Conservation (phyloP, 2,888 invertebrate species). For the Pheosia tremula region DNA sequence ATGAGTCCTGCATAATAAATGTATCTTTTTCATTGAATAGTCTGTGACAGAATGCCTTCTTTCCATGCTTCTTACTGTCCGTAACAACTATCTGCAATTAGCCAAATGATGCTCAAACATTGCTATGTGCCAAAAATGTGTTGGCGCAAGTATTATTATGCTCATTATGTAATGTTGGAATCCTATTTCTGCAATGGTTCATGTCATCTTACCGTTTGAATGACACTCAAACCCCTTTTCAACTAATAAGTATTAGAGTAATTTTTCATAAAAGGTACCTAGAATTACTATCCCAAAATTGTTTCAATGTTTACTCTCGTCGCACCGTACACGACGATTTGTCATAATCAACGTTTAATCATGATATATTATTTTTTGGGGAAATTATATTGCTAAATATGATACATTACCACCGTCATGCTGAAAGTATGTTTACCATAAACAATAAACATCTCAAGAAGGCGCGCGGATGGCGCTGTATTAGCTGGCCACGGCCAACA, state of each 20-base stretch:
- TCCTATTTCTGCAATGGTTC: not conserved
- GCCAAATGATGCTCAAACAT: too few species aligned
- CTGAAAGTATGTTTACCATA: not conserved
- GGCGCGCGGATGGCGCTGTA: not conserved
- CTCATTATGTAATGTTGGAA: conserved; percentile 14
- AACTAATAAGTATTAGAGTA: too few species aligned
- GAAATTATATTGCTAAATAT: not conserved
- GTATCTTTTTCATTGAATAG: too few species aligned
- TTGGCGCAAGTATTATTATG: conserved; percentile 8
- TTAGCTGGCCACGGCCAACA: conserved; percentile 1
- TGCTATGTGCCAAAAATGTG: too few species aligned
- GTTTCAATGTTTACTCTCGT: conserved; percentile 1
- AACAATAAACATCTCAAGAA: not conserved
- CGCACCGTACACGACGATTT: not conserved
- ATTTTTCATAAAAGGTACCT: too few species aligned
- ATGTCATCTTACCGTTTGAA: conserved; percentile 2
- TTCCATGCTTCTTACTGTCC: too few species aligned
- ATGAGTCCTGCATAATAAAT: too few species aligned
- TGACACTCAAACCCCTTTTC: conserved; percentile 9
- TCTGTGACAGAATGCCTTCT: too few species aligned
- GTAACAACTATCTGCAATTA: too few species aligned
- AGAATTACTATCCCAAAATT: too few species aligned
- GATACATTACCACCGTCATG: conserved; percentile 1
- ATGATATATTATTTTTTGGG: not conserved
- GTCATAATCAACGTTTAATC: conserved; percentile 2